These are phyloP conservation scores for Poeciliopsis gracilis DNA, from an alignment of 2,797 vertebrate species.

Conservation along the genomic window DNA sequence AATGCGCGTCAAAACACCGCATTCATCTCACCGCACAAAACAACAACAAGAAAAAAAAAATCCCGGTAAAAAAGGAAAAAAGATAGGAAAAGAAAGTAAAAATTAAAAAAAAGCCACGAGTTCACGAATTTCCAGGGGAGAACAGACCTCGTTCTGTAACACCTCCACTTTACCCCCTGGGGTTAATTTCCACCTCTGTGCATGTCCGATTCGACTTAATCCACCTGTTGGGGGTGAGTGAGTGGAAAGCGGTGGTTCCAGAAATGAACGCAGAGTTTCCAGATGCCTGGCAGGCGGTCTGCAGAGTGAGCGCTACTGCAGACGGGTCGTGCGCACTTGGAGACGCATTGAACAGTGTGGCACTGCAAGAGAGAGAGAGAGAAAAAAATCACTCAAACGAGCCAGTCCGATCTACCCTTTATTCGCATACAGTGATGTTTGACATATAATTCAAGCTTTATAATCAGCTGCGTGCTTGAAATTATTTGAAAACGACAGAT, in stretches of 20 bases:
- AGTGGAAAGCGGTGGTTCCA: slow-evolving; percentile 45
- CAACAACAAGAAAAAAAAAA: slow-evolving; percentile 15
- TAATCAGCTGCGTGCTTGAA: neutral
- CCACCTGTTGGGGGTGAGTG: slow-evolving; percentile 71
- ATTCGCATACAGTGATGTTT: neutral
- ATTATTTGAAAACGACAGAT: neutral
- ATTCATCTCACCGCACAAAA: slow-evolving; percentile 45
- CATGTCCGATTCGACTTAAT: slow-evolving; percentile 34
- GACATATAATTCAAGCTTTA: neutral
- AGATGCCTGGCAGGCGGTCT: slow-evolving; percentile 63
- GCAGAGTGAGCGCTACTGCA: slow-evolving; percentile 68
- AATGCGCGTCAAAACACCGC: slow-evolving; percentile 30
- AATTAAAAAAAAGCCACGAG: slow-evolving; percentile 28
- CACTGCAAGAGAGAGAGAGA: slow-evolving; percentile 30
- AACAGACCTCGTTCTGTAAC: slow-evolving; percentile 26
- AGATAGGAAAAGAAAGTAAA: neutral
- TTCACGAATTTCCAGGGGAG: slow-evolving; percentile 55
- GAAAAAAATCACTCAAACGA: slow-evolving; percentile 7
- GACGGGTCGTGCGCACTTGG: slow-evolving; percentile 72
- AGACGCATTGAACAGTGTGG: slow-evolving; percentile 64
- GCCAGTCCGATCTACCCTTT: neutral
- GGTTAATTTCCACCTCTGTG: slow-evolving; percentile 12
- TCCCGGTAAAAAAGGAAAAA: slow-evolving; percentile 12
- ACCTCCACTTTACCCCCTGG: slow-evolving; percentile 13
- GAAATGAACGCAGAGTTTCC: slow-evolving; percentile 46